These are phyloP conservation scores for Heliconius charithonia DNA, from an alignment of 2,888 invertebrate genomes.

Conservation along the genomic window DNA sequence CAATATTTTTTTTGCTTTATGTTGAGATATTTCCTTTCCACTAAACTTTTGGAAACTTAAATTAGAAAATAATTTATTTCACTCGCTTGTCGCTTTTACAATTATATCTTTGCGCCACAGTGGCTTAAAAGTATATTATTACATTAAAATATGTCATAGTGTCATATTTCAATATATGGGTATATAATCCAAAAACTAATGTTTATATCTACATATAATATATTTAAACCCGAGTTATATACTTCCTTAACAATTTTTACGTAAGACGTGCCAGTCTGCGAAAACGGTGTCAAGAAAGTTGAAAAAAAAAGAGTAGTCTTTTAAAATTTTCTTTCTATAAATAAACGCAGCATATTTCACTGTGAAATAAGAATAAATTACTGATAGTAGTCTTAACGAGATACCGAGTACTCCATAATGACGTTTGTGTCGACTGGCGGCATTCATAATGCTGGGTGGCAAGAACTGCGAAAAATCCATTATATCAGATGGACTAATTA, in stretches of 20 bases:
- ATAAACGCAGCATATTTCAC: constrained; percentile 6
- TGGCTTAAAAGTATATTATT: too few species aligned
- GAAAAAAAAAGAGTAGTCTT: constrained; percentile 1
- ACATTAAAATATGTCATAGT: too few species aligned
- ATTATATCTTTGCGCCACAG: too few species aligned
- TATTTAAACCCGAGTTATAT: too few species aligned
- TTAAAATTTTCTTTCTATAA: constrained; percentile 3
- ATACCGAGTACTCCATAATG: constrained; percentile 14
- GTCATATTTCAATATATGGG: too few species aligned
- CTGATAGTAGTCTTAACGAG: constrained; percentile 30
- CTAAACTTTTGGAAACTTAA: too few species aligned
- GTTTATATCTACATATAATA: too few species aligned
- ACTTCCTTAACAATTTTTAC: neutral
- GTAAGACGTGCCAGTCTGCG: neutral
- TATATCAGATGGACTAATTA: constrained; percentile 16
- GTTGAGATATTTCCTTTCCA: too few species aligned
- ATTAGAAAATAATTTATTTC: too few species aligned
- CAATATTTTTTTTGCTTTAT: too few species aligned
- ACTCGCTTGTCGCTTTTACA: too few species aligned
- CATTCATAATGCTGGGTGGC: constrained; percentile 20
- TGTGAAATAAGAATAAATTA: constrained; percentile 19
- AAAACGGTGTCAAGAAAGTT: neutral
- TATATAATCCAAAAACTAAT: too few species aligned
- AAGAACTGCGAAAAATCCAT: constrained; percentile 12
- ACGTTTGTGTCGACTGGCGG: constrained; percentile 27